Conservation (phyloP, 1,140 invertebrate species). For the Drosophila willistoni region DNA sequence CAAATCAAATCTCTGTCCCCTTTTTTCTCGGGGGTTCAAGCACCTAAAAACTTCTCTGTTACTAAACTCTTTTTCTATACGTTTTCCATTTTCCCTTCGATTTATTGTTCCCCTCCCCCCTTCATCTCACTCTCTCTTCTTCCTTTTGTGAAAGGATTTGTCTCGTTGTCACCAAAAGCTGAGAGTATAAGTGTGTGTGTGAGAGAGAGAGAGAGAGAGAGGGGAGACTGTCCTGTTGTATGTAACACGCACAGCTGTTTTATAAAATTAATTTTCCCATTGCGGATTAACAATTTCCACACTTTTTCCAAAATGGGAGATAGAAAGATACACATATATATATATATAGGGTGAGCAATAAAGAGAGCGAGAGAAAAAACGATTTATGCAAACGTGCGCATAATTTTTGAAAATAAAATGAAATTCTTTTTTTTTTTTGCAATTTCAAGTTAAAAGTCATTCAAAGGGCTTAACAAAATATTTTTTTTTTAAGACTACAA, state of each 20-base stretch:
- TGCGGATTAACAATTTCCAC: conserved; percentile 80
- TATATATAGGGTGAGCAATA: no score
- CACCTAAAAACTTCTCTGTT: conserved; percentile 50
- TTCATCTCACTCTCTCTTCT: neutral
- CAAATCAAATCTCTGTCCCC: conserved; percentile 10
- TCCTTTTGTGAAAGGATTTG: conserved; percentile 54
- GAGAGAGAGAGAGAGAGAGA: neutral
- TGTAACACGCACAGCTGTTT: conserved; percentile 68
- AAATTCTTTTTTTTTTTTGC: neutral
- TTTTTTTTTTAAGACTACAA: neutral
- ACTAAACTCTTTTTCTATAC: conserved; percentile 47
- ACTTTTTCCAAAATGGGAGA: conserved; percentile 35
- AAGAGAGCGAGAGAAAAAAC: neutral
- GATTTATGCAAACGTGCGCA: conserved; percentile 57
- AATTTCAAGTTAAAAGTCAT: conserved; percentile 35
- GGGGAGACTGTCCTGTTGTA: neutral
- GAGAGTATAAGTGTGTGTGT: no score
- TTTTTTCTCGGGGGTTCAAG: neutral
- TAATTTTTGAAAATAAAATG: conserved; percentile 54
- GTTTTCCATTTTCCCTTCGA: conserved; percentile 42
- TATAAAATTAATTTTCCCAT: conserved; percentile 82
- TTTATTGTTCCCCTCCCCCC: neutral
- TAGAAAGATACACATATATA: conserved; percentile 12
- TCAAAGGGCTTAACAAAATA: neutral
- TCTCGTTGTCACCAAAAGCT: conserved; percentile 49